phyloP scores from a whole-genome alignment of 2,797 vertebrate genomes.

The Peromyscus attwateri region DNA sequence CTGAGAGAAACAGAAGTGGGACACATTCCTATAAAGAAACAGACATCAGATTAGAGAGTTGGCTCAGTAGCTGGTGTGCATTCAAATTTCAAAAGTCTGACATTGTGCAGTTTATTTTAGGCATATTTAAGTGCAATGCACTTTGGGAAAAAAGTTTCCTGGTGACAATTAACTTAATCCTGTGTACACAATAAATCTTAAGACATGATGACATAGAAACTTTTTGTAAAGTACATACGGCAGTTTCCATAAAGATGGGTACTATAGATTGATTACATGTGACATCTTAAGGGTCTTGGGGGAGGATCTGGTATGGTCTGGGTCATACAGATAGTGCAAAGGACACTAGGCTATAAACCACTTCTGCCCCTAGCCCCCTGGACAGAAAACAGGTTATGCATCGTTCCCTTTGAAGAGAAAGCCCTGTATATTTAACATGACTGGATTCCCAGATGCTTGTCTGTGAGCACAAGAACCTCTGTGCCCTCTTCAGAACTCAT shows the following conservation, averaged over 20 bases:
- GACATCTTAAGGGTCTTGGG: background rate
- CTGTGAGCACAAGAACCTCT: background rate
- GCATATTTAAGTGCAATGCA: background rate
- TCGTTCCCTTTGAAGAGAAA: background rate
- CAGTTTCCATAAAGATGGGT: background rate
- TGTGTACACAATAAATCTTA: background rate
- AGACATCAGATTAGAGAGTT: background rate
- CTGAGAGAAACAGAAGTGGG: background rate
- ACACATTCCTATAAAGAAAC: background rate
- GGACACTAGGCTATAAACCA: background rate
- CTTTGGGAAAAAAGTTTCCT: background rate
- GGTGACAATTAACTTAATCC: background rate
- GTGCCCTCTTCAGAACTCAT: background rate
- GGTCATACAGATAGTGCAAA: background rate
- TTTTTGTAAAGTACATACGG: background rate
- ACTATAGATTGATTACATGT: background rate
- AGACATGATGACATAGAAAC: background rate
- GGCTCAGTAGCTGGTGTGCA: background rate
- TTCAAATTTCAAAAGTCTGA: too few species aligned
- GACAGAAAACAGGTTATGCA: background rate
- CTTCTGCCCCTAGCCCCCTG: background rate
- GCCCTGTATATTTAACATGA: background rate
- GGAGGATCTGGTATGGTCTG: background rate
- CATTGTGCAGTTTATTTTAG: background rate
- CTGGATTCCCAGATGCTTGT: background rate